Conservation (phyloP, 37 sponge, comb jelly and placozoan genomes). For the Cliona cf. orientalis region DNA sequence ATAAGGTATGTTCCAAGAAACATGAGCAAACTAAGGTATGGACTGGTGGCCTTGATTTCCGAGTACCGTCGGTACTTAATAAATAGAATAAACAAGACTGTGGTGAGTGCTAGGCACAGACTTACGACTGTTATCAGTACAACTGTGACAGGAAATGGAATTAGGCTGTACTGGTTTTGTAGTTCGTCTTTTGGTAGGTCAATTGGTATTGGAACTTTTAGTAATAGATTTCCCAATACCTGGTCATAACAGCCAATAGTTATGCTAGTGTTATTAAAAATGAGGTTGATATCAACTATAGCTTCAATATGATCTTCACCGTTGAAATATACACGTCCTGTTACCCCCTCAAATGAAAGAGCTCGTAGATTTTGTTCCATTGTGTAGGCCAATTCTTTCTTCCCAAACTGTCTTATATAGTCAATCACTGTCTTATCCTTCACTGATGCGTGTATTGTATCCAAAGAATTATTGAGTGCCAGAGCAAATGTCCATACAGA, state of each 20-base stretch:
- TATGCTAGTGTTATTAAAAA: neutral
- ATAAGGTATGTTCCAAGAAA: conserved; percentile 34
- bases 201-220: neutral
- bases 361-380: neutral
- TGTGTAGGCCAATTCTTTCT: neutral
- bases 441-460: neutral
- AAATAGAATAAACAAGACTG: neutral
- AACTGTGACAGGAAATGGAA: neutral
- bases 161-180: neutral
- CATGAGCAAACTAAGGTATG: conserved; percentile 18
- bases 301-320: neutral
- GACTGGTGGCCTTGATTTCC: conserved; percentile 19
- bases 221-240: neutral
- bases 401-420: neutral
- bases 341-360: conserved; percentile 2
- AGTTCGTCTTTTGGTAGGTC: neutral
- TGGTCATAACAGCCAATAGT: neutral
- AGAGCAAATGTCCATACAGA: conserved; percentile 21
- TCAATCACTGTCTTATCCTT: neutral
- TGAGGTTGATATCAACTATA: neutral
- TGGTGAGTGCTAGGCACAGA: neutral
- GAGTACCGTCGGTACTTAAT: neutral
- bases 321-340: conserved; percentile 1
- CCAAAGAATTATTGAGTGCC: neutral
- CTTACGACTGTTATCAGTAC: neutral